These are phyloP conservation scores for Plectus sambesii DNA, from an alignment of 1,140 invertebrate genomes.

Conservation along the genomic window DNA sequence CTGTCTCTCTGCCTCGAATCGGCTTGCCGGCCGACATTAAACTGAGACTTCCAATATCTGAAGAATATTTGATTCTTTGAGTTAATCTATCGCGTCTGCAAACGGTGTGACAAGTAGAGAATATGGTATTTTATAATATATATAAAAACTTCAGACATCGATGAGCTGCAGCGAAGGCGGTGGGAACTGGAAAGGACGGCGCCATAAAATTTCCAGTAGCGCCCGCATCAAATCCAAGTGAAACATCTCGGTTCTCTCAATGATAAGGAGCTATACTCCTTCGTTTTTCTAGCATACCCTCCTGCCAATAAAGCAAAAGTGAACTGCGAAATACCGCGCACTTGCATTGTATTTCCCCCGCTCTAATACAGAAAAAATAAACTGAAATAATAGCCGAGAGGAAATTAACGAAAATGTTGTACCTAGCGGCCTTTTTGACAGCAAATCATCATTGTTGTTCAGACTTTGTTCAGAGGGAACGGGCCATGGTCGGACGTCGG, in stretches of 20 bases:
- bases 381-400: neutral
- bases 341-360: conserved; percentile 7
- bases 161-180: conserved; percentile 16
- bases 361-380: no score
- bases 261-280: no score
- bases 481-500: conserved; percentile 38
- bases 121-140: no score
- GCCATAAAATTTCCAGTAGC: no score
- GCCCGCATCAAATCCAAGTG: no score
- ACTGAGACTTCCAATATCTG: neutral
- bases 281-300: no score
- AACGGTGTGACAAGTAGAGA: conserved; percentile 7
- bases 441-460: conserved; percentile 2
- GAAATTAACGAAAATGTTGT: conserved; percentile 4
- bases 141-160: no score
- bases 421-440: conserved; percentile 11
- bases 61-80: conserved; percentile 7
- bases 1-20: conserved; percentile 31
- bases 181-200: conserved; percentile 16
- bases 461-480: conserved; percentile 23
- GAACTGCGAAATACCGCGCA: conserved; percentile 19
- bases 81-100: conserved; percentile 9
- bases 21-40: neutral
- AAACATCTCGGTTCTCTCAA: no score
- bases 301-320: no score